Base-by-base conservation (phyloP, 2,888 invertebrate genomes). In the Leptothorax acervorum region DNA sequence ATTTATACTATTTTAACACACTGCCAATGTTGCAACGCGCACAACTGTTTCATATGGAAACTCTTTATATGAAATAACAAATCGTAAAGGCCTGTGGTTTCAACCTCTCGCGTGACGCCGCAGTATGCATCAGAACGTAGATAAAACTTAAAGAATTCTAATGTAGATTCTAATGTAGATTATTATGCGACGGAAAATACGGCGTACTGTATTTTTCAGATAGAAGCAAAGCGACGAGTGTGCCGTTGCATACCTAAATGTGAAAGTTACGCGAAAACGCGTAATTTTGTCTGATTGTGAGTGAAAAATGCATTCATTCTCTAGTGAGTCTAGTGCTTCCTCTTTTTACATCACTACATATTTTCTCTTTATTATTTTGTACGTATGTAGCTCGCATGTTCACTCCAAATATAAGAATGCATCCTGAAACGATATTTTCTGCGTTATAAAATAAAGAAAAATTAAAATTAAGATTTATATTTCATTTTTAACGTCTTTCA, bases 91-190 rank as follows among this genome's bases (percentile, higher is more conserved):
- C 31, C 48, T 23, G 73, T 28, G 71, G 73, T 60, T 81, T 81
- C 60, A 18, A 81, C 48, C 60, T 60, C 57, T 81, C 60, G 79
- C 79, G 79, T 81, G 79, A 73, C 73, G 60, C 23, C 39, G 73
- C 48, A 39, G 48, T 79, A 79, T 79, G 73, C 73, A 60, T 81
- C 79, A 81, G n/a, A 51, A 48, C 18, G 73, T 39, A 60, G 79
- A 81, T 81, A 81, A 81, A 57, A 81, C 45, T 60, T 81, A 73
- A 81, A 73, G 73, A 60, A 81, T 71, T 81, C 73, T 60, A 81
- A 81, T 73, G 79, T 23, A 81, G 73, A 73, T 81, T 39, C 73
- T 60, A 81, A 81, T 73, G 79, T 15, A 73, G 60, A 81, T 81
- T 60, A 81, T 73, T 73, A 48, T 48, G 18, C 39, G 78, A 70